phyloP scores from a whole-genome alignment of 2,888 invertebrate species.

The Conus canariensis region DNA sequence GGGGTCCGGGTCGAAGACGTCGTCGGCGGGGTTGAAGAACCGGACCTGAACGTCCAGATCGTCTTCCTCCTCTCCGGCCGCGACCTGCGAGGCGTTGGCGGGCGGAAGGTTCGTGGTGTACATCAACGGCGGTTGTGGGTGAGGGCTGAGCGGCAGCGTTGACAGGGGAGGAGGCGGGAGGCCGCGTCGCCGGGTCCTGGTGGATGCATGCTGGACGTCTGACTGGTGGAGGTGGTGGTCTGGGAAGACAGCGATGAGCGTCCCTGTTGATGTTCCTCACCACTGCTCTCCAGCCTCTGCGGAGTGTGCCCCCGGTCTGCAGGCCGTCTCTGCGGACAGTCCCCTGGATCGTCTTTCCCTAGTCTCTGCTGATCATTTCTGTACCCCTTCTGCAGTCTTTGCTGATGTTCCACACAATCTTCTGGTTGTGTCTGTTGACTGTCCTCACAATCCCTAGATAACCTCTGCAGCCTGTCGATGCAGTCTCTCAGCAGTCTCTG shows the following conservation, averaged over 20 bases:
- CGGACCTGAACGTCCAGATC: not conserved
- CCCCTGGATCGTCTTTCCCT: no score
- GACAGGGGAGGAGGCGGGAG: not conserved
- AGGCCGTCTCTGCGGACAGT: not conserved
- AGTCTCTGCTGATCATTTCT: no score
- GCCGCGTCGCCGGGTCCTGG: not conserved
- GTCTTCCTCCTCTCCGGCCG: not conserved
- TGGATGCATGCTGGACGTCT: not conserved
- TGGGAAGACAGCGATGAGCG: not conserved
- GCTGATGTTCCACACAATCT: not conserved
- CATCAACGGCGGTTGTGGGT: not conserved
- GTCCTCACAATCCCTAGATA: not conserved
- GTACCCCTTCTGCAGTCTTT: not conserved
- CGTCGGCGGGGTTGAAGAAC: constrained; percentile 30
- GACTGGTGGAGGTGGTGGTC: not conserved
- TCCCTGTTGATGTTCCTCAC: no score
- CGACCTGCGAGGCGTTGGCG: not conserved
- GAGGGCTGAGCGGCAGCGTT: not conserved
- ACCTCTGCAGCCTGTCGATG: not conserved
- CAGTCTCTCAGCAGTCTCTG: not conserved
- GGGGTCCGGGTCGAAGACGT: constrained; percentile 21
- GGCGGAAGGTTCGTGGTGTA: not conserved
- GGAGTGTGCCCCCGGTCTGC: not conserved
- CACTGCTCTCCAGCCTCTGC: not conserved
- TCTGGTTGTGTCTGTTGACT: not conserved